Evolutionary conservation across 2,797 vertebrate genomes (phyloP).

Genomic region (Gobionotothen gibberifrons): DNA sequence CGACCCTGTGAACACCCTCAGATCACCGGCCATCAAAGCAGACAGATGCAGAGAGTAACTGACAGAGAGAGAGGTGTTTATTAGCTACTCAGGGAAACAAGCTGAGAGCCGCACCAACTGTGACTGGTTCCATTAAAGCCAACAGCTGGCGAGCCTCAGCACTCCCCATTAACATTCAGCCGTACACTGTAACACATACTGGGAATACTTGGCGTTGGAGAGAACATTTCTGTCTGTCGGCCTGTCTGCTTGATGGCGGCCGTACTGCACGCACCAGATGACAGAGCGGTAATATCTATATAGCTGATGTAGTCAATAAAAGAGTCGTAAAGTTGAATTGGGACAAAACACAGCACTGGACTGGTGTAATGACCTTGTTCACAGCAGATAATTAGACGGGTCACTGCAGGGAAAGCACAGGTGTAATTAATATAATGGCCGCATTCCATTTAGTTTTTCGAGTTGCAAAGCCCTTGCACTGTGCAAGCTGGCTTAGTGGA

Average conservation of each 20-base stretch:
- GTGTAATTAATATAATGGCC: not conserved
- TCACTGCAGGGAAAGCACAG: not conserved
- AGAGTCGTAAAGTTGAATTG: not conserved
- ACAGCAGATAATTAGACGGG: not conserved
- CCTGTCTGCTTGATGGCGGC: conserved; percentile 7
- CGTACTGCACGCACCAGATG: not conserved
- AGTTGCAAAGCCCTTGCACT: not conserved
- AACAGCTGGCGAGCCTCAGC: conserved; percentile 55
- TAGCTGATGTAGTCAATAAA: not conserved
- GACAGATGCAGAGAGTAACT: not conserved
- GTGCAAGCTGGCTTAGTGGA: not conserved
- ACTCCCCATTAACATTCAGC: conserved; percentile 20
- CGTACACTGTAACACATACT: conserved; percentile 29
- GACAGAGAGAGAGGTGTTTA: conserved; percentile 28
- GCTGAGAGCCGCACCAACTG: conserved; percentile 33
- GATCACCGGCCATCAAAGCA: not conserved
- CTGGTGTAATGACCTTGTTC: not conserved
- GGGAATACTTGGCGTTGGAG: conserved; percentile 17
- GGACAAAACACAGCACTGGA: not conserved
- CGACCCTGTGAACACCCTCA: conserved; percentile 18
- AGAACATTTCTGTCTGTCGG: conserved; percentile 3
- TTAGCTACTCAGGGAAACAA: conserved; percentile 18
- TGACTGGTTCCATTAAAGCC: conserved; percentile 14
- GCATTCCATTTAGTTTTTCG: not conserved
- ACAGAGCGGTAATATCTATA: not conserved